These are phyloP conservation scores for Monopterus albus DNA, from an alignment of 2,113 vertebrate genomes.

Conservation along the genomic window DNA sequence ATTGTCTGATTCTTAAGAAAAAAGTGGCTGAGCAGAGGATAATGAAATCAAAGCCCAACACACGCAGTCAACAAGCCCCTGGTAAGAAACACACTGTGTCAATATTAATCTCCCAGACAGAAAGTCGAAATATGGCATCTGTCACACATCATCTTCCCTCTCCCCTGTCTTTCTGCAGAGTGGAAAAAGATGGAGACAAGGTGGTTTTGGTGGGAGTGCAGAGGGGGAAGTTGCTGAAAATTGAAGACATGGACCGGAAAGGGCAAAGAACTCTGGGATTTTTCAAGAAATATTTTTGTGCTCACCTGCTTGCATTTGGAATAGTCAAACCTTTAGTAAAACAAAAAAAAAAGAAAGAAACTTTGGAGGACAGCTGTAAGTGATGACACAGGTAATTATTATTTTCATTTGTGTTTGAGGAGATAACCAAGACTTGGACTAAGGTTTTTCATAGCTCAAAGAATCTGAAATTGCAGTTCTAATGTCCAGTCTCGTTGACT, in stretches of 20 bases:
- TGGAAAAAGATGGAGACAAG: slow-evolving; percentile 71
- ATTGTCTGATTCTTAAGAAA: slow-evolving; percentile 88
- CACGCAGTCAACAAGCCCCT: slow-evolving; percentile 82
- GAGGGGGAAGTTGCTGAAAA: slow-evolving; percentile 68
- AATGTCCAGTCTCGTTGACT: not conserved
- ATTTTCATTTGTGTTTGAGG: too few species aligned
- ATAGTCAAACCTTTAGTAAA: not conserved
- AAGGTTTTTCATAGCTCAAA: not conserved
- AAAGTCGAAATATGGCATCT: slow-evolving; percentile 87
- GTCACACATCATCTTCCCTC: slow-evolving; percentile 85
- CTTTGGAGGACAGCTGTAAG: not conserved
- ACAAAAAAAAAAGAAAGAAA: too few species aligned
- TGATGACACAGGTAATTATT: too few species aligned
- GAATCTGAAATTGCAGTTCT: not conserved
- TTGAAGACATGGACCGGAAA: slow-evolving; percentile 60
- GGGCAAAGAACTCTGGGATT: slow-evolving; percentile 35
- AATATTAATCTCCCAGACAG: slow-evolving; percentile 88
- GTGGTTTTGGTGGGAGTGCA: slow-evolving; percentile 59
- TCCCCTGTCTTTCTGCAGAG: slow-evolving; percentile 79
- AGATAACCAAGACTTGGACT: too few species aligned
- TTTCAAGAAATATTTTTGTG: slow-evolving; percentile 27
- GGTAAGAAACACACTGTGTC: slow-evolving; percentile 86
- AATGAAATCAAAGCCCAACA: slow-evolving; percentile 86
- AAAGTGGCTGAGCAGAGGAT: slow-evolving; percentile 80
- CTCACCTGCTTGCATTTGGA: not conserved